phyloP scores from a whole-genome alignment of 2,797 vertebrate genomes.

The Phalanger gymnotis region DNA sequence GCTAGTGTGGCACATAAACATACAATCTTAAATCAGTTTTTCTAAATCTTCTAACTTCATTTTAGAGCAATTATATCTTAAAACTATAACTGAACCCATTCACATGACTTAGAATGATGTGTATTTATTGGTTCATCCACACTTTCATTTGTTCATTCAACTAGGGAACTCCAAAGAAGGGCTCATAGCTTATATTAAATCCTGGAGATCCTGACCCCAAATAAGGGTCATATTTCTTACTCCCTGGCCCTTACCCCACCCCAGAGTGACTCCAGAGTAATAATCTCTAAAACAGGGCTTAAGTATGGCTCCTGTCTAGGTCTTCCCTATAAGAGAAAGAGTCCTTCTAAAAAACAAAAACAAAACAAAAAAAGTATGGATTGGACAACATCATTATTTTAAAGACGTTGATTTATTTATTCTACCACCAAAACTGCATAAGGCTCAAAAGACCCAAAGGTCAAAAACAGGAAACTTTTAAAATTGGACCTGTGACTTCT shows the following conservation, averaged over 20 bases:
- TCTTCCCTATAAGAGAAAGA: not conserved
- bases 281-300: not conserved
- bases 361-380: not conserved
- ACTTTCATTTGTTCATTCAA: not conserved
- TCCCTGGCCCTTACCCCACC: not conserved
- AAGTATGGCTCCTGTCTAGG: not conserved
- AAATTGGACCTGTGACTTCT: not conserved
- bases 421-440: not conserved
- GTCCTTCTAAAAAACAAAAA: not conserved
- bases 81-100: not conserved
- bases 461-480: not conserved
- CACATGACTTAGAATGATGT: not conserved
- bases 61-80: not conserved
- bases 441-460: not conserved
- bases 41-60: not conserved
- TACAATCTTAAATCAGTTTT: not conserved
- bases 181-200: not conserved
- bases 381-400: not conserved
- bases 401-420: not conserved
- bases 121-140: not conserved
- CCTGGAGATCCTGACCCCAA: not conserved
- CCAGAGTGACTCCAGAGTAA: not conserved
- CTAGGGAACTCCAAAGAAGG: not conserved
- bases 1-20: not conserved
- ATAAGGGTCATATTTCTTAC: not conserved